phyloP scores from a whole-genome alignment of 2,888 invertebrate species.

The Hypomecis atomaria region DNA sequence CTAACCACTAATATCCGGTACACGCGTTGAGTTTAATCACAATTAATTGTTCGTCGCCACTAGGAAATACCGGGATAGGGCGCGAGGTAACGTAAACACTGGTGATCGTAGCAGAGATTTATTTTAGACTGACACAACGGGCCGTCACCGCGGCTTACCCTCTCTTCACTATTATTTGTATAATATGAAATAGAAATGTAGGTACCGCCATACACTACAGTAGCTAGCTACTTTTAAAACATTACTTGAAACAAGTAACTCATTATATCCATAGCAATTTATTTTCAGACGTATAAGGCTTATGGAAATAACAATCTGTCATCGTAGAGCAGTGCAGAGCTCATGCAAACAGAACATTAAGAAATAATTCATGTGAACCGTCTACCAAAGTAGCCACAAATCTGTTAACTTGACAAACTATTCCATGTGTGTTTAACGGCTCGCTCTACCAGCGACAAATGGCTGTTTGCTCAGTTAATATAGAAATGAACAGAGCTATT shows the following conservation, averaged over 20 bases:
- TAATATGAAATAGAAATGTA: too few species aligned
- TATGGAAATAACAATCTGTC: constrained; percentile 17
- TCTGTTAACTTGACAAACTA: constrained; percentile 16
- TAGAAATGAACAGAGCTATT: constrained; percentile 33
- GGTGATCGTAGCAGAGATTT: too few species aligned
- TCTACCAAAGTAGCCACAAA: constrained; percentile 1
- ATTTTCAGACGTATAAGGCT: constrained; percentile 11
- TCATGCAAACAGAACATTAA: constrained; percentile 20
- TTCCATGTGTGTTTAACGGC: constrained; percentile 20
- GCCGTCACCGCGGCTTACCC: too few species aligned
- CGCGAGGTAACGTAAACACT: too few species aligned
- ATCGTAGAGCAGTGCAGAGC: constrained; percentile 11
- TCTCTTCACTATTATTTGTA: too few species aligned
- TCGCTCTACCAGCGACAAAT: constrained; percentile 26
- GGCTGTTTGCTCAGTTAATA: constrained; percentile 32
- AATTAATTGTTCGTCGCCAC: too few species aligned
- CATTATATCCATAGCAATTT: constrained; percentile 14
- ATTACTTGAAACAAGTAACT: constrained; percentile 13
- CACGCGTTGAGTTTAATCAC: too few species aligned
- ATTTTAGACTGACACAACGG: too few species aligned
- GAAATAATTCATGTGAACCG: constrained; percentile 13
- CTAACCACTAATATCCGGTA: too few species aligned
- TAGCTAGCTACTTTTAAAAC: constrained; percentile 8
- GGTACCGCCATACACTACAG: too few species aligned
- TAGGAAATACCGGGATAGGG: too few species aligned